These are phyloP conservation scores for Harpalus rufipes DNA, from an alignment of 2,888 invertebrate genomes.

Conservation along the genomic window DNA sequence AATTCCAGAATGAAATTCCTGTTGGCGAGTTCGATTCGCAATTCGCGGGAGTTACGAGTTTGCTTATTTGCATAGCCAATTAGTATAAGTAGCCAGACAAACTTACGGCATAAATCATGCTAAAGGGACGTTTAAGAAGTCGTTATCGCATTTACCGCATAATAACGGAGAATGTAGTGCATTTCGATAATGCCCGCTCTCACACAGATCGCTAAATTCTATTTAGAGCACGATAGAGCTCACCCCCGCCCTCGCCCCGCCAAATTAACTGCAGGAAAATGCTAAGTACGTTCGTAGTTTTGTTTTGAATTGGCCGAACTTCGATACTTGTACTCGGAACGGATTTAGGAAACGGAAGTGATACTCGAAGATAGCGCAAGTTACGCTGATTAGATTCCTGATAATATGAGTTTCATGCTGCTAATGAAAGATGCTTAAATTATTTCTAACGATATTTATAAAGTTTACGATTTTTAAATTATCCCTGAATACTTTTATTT, in stretches of 20 bases:
- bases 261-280: constrained; percentile 61
- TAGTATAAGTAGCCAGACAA: constrained; percentile 66
- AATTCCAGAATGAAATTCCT: constrained; percentile 26
- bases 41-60: constrained; percentile 20
- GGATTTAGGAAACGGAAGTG: constrained; percentile 8
- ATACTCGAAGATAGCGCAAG: background rate
- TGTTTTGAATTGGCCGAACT: constrained; percentile 48
- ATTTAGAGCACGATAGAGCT: constrained; percentile 26
- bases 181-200: constrained; percentile 57
- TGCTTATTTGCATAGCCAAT: constrained; percentile 65
- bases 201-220: constrained; percentile 36
- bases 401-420: background rate
- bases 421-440: too few species aligned
- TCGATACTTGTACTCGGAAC: constrained; percentile 32
- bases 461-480: too few species aligned
- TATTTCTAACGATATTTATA: too few species aligned
- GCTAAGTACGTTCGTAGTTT: constrained; percentile 56
- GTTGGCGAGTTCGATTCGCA: constrained; percentile 11
- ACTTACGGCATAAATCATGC: constrained; percentile 66
- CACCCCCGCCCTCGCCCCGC: background rate
- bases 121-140: constrained; percentile 66
- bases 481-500: too few species aligned
- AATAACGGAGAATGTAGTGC: constrained; percentile 57
- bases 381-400: background rate
- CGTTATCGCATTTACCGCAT: constrained; percentile 66